Percentiles rank a stretch among this genome's conserved stretches.
Evolutionary conservation across 2,888 invertebrate genomes (phyloP).

Genomic region (Cosmopolites sordidus): DNA sequence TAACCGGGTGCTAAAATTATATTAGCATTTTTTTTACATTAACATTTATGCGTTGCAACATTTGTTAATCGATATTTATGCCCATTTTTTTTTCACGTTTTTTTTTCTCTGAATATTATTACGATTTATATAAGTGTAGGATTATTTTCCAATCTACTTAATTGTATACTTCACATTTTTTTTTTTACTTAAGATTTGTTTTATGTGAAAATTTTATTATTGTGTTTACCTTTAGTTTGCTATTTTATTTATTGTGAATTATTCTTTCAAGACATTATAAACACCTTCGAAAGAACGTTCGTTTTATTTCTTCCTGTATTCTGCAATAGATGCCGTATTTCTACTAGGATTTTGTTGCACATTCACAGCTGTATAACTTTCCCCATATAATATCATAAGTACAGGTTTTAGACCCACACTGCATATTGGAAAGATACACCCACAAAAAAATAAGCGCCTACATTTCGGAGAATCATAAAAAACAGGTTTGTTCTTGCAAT

Average conservation of each 20-base stretch:
- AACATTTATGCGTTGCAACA: slow-evolving; percentile 20
- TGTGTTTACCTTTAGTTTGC: slow-evolving; percentile 41
- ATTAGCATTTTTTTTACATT: slow-evolving; percentile 30
- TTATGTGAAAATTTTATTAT: slow-evolving; percentile 43
- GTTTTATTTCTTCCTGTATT: background rate
- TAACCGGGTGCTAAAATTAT: slow-evolving; percentile 43
- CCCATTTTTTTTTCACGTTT: slow-evolving; percentile 8
- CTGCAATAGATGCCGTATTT: too few species aligned
- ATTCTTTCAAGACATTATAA: slow-evolving; percentile 44
- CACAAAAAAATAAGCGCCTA: too few species aligned
- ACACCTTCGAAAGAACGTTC: slow-evolving; percentile 25
- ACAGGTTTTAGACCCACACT: too few species aligned
- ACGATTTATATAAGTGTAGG: slow-evolving; percentile 13
- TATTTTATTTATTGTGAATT: slow-evolving; percentile 42
- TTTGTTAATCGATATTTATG: slow-evolving; percentile 25
- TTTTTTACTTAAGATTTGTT: slow-evolving; percentile 39
- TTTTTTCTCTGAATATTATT: slow-evolving; percentile 10
- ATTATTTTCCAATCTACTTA: slow-evolving; percentile 17
- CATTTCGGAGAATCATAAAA: too few species aligned
- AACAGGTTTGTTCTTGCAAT: too few species aligned
- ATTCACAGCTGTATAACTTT: too few species aligned
- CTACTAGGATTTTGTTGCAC: too few species aligned
- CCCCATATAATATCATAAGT: too few species aligned
- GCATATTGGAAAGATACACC: too few species aligned
- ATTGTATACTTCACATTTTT: slow-evolving; percentile 30